Percentiles rank a stretch among this genome's conserved stretches.
Evolutionary conservation across 2,797 vertebrate species (phyloP).

Genomic region (Lagocephalus sceleratus): DNA sequence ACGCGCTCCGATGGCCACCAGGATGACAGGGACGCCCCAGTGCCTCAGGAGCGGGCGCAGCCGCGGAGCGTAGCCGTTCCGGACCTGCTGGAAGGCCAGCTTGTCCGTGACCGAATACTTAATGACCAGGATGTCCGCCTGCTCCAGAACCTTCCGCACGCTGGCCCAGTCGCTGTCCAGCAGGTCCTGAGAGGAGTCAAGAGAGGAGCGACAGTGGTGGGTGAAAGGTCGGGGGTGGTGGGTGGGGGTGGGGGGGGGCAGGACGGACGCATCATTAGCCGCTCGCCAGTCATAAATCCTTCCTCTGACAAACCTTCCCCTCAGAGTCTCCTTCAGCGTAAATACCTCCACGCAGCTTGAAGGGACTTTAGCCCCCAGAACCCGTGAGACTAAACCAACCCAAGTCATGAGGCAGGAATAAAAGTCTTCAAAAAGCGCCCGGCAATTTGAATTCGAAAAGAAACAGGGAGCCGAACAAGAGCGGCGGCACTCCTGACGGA

Average conservation of each 20-base stretch:
- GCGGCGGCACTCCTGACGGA: conserved; percentile 39
- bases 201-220: conserved; percentile 18
- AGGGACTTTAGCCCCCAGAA: conserved; percentile 42
- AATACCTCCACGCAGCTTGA: conserved; percentile 37
- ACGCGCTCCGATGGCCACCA: conserved; percentile 88
- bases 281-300: conserved; percentile 3
- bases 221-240: background rate
- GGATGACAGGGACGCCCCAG: conserved; percentile 87
- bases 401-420: conserved; percentile 23
- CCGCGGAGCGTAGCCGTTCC: conserved; percentile 86
- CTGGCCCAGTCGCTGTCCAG: conserved; percentile 93
- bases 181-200: conserved; percentile 78
- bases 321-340: conserved; percentile 25
- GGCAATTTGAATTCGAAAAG: conserved; percentile 39
- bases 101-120: conserved; percentile 96
- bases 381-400: conserved; percentile 33
- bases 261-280: conserved; percentile 2
- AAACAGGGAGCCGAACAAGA: conserved; percentile 39
- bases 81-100: conserved; percentile 89
- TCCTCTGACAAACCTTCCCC: conserved; percentile 32
- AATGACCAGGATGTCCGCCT: conserved; percentile 93
- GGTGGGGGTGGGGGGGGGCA: background rate
- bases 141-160: conserved; percentile 85
- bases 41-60: conserved; percentile 87
- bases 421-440: conserved; percentile 17